Percentiles rank a stretch among this genome's conserved stretches.
Conservation (phyloP, 2,113 vertebrate species). For the Chaetodon trifascialis region DNA sequence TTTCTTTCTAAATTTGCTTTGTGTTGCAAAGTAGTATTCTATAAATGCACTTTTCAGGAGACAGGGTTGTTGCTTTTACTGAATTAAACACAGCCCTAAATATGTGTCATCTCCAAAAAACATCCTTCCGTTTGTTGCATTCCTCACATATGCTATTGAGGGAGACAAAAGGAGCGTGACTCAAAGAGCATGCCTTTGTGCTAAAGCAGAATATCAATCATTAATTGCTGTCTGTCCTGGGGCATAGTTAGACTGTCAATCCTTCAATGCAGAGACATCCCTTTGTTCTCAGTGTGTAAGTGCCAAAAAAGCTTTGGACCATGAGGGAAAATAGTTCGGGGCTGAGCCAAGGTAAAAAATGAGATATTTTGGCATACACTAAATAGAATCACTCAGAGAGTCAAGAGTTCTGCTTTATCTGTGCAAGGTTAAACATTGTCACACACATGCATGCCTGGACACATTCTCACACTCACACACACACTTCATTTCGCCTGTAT, state of each 20-base stretch:
- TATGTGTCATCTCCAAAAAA: conserved; percentile 53
- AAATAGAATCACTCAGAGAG: neutral
- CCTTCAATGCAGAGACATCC: conserved; percentile 30
- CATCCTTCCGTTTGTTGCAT: conserved; percentile 27
- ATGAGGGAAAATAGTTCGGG: conserved; percentile 12
- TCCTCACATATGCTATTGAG: conserved; percentile 31
- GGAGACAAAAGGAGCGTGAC: conserved; percentile 32
- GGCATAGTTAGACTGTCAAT: conserved; percentile 26
- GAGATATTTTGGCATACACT: conserved; percentile 1
- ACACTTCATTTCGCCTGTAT: conserved; percentile 2
- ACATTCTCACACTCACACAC: conserved; percentile 2
- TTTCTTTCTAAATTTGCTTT: neutral
- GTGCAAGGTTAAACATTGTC: neutral
- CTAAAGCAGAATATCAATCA: conserved; percentile 58
- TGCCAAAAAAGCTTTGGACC: conserved; percentile 9
- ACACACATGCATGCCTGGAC: conserved; percentile 1
- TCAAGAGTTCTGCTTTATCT: conserved; percentile 19
- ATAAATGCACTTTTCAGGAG: neutral
- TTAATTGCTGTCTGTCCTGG: conserved; percentile 50
- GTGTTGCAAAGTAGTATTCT: neutral
- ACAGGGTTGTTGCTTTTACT: neutral
- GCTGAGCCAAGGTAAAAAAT: conserved; percentile 28
- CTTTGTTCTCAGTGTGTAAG: conserved; percentile 50
- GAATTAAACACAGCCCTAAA: conserved; percentile 18
- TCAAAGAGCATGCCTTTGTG: conserved; percentile 35